Conservation (phyloP, 1,140 invertebrate genomes). For the Oryzaephilus surinamensis region DNA sequence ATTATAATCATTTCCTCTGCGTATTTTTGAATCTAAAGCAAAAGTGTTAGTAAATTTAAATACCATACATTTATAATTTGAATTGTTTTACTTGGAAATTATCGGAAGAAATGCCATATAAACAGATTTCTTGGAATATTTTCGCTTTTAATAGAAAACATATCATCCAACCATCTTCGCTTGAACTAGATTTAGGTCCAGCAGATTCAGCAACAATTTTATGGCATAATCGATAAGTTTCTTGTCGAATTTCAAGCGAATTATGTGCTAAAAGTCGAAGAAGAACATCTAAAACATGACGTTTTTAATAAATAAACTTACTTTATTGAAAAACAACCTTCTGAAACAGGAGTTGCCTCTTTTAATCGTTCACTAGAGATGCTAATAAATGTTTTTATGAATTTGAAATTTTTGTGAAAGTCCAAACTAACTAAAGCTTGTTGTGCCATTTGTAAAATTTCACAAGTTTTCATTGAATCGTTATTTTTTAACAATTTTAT, state of each 20-base stretch:
- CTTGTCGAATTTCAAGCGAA: conserved; percentile 31
- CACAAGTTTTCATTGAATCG: conserved; percentile 22
- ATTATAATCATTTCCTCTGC: conserved; percentile 49
- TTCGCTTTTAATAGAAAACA: too few relatives aligned
- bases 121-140: too few relatives aligned
- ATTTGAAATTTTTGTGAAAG: conserved; percentile 40
- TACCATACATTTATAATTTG: conserved; percentile 8
- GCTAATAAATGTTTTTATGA: too few relatives aligned
- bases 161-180: too few relatives aligned
- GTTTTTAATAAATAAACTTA: conserved; percentile 12
- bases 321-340: conserved; percentile 4
- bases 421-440: conserved; percentile 39
- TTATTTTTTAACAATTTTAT: conserved; percentile 38
- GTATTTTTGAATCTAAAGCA: conserved; percentile 41
- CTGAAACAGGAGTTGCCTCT: too few relatives aligned
- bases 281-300: conserved; percentile 32
- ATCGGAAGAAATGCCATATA: too few relatives aligned
- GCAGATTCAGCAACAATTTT: conserved; percentile 32
- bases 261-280: conserved; percentile 39
- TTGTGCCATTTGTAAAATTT: conserved; percentile 35
- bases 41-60: neutral
- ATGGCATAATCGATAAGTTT: conserved; percentile 38
- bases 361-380: too few relatives aligned
- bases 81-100: conserved; percentile 30
- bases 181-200: conserved; percentile 37